Conservation (phyloP, 1,140 invertebrate genomes). For the Ridgeia piscesae region DNA sequence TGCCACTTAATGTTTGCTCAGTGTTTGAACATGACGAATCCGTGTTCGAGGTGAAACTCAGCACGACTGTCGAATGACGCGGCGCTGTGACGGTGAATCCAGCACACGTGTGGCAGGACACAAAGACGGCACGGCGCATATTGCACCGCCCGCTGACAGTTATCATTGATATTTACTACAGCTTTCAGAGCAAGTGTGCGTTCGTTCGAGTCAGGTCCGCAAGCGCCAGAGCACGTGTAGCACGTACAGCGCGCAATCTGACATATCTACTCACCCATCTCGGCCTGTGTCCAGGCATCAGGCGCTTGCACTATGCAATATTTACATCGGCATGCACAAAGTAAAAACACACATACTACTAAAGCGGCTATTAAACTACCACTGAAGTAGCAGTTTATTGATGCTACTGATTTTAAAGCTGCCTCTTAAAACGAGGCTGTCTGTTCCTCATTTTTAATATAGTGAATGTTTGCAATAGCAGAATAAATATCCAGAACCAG, state of each 20-base stretch:
- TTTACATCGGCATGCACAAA: neutral
- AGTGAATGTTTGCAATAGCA: no score
- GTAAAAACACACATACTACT: neutral
- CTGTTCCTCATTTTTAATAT: no score
- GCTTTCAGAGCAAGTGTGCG: neutral
- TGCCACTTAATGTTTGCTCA: neutral
- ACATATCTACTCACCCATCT: neutral
- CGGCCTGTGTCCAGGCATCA: neutral
- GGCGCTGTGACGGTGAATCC: neutral
- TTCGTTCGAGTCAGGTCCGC: neutral
- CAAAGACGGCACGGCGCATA: neutral
- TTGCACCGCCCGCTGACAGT: neutral
- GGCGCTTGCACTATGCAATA: neutral
- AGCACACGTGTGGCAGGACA: neutral
- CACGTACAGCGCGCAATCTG: neutral
- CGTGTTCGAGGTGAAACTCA: neutral
- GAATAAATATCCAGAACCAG: no score
- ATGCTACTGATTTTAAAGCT: neutral
- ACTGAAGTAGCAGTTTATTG: neutral
- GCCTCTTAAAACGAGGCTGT: no score
- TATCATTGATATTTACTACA: neutral
- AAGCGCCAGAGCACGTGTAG: no score
- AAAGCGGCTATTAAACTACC: neutral
- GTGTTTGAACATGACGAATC: neutral
- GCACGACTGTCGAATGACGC: neutral